Base-by-base conservation (phyloP, 2,888 invertebrate genomes). In the Anthophora plumipes region DNA sequence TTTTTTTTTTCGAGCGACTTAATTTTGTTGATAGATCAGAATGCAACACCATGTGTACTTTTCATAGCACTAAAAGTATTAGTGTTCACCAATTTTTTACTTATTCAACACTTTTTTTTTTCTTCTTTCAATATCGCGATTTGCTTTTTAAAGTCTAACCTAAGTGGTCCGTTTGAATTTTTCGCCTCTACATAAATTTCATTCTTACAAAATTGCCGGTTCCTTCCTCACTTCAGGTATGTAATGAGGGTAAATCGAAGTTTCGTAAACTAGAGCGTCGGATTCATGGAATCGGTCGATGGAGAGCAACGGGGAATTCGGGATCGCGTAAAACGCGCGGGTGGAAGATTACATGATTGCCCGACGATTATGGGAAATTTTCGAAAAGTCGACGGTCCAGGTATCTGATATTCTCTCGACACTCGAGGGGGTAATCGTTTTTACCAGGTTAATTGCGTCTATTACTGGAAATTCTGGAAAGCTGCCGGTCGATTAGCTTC, bases 301-400 rank as follows among this genome's bases (percentile, higher is more conserved):
- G 31, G 11, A 37, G 68, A n/a, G 50, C n/a, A 72, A 31, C 52
- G 52, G 14, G 31, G 57, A 66, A 74, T 61, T 31, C 66, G 54
- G 46, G 59, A 64, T 8, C 43, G 70, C 71, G 72, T 80, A 85
- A 85, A 83, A 75, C 64, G 74, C 68, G 87, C 74, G 87, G 87
- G 87, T 84, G 87, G 84, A 87, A 68, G 85, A 85, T 87, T 87
- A 60, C 82, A 85, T 85, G 83, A 87, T 87, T 85, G 80, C 75
- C 78, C 80, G 61, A 78, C 80, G 25, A 87, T 87, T 87, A 87
- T 84, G 80, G 74, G 80, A 84, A 82, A 84, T 87, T 87, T 82
- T 70, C 59, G 67, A 74, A 87, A 85, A 87, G 39, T 77, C 74
- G 82, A 75, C 70, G 64, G 63, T 39, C 63, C 60, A 64, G 55